Evolutionary conservation across 2,113 vertebrate genomes (phyloP).

Genomic region (Muscicapa adusta): DNA sequence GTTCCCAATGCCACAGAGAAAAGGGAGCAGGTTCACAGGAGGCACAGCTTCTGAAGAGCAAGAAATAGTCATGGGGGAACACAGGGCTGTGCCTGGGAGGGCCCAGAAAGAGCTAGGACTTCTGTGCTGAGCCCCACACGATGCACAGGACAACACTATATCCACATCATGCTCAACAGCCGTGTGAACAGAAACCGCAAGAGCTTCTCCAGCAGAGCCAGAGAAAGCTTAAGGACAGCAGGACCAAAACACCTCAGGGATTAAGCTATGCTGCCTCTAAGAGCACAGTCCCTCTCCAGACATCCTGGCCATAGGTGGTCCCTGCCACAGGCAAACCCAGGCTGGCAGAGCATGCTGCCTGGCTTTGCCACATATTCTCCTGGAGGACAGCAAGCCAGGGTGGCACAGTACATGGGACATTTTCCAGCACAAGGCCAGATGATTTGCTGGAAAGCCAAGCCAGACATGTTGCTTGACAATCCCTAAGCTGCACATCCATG

Average conservation of each 20-base stretch:
- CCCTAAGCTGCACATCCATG: neutral
- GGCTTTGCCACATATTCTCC: neutral
- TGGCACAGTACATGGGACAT: neutral
- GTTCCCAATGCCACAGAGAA: neutral
- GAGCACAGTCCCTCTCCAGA: neutral
- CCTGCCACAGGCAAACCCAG: neutral
- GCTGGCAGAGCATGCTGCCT: neutral
- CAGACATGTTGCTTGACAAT: neutral
- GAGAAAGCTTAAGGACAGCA: neutral
- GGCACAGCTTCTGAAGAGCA: neutral
- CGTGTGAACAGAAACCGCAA: rapidly evolving
- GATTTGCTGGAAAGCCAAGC: neutral
- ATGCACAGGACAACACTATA: neutral
- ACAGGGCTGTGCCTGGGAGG: rapidly evolving
- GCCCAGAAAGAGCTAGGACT: neutral
- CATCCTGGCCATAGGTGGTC: neutral
- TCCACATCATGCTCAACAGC: rapidly evolving
- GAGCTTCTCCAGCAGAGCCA: neutral
- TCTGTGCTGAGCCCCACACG: rapidly evolving
- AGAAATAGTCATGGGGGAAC: neutral
- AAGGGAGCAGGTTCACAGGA: neutral
- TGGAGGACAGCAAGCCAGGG: neutral
- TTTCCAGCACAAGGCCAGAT: neutral
- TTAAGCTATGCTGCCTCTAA: neutral
- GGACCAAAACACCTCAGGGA: neutral